Evolutionary conservation across 1,140 invertebrate species (phyloP).

Genomic region (Maconellicoccus hirsutus): DNA sequence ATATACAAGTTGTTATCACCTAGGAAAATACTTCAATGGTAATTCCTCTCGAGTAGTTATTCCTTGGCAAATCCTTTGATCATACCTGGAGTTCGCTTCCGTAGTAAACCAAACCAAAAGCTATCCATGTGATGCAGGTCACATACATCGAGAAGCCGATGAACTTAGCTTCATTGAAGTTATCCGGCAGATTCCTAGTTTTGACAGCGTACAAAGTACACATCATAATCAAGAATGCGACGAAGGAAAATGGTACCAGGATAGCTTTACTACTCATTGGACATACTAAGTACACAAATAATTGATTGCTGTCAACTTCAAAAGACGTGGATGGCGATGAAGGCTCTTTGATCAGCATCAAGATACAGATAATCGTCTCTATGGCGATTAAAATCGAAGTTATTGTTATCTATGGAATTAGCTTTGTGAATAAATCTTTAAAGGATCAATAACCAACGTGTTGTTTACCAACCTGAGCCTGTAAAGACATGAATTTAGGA

Average conservation of each 20-base stretch:
- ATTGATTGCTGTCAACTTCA: not conserved
- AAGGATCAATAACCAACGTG: not conserved
- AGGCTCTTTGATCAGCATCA: not conserved
- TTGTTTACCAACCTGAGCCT: constrained; percentile 24
- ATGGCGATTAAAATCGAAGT: not conserved
- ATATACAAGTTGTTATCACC: not conserved
- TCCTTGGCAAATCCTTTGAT: too few species aligned
- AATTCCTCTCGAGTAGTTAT: too few species aligned
- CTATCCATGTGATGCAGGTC: constrained; percentile 77
- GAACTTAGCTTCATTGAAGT: constrained; percentile 77
- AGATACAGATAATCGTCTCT: not conserved
- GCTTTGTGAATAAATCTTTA: not conserved
- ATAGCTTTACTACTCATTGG: not conserved
- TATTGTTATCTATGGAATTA: too few species aligned
- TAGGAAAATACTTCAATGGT: not conserved
- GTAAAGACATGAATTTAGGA: constrained; percentile 75
- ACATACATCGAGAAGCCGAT: constrained; percentile 81
- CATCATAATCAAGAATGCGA: constrained; percentile 61
- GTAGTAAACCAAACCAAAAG: constrained; percentile 76
- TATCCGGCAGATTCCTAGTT: constrained; percentile 75
- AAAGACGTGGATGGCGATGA: not conserved
- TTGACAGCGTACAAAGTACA: constrained; percentile 78
- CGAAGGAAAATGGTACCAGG: constrained; percentile 50
- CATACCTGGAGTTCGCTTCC: too few species aligned
- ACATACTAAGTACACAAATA: not conserved